phyloP scores from a whole-genome alignment of 1,140 invertebrate genomes.

The Mycetomoellerius zeteki region DNA sequence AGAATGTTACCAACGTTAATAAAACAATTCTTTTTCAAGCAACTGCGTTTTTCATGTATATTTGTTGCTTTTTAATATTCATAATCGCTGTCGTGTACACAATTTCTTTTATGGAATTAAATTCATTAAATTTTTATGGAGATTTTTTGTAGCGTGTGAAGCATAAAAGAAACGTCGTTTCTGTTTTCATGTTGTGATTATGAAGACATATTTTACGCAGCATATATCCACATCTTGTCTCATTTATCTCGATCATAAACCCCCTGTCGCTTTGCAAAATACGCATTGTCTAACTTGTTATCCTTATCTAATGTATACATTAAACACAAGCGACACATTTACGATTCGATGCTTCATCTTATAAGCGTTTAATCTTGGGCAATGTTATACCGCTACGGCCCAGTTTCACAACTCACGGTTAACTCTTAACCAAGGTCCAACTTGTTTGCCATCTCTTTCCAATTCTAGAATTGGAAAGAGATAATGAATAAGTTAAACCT shows the following conservation, averaged over 20 bases:
- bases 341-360: conserved; percentile 3
- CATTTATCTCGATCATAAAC: conserved; percentile 44
- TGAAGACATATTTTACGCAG: not conserved
- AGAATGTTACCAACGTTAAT: not conserved
- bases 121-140: conserved; percentile 28
- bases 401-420: too few relatives aligned
- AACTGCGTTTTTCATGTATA: not conserved
- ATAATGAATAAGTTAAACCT: too few relatives aligned
- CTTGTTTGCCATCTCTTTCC: too few relatives aligned
- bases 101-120: conserved; percentile 1
- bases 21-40: conserved; percentile 1
- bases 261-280: not conserved
- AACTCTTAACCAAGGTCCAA: too few relatives aligned
- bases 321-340: not conserved
- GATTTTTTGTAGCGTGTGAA: not conserved
- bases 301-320: conserved; percentile 36
- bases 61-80: not conserved
- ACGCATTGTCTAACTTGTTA: conserved; percentile 13
- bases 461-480: too few relatives aligned
- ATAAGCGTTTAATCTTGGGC: not conserved
- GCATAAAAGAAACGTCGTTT: not conserved
- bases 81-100: not conserved
- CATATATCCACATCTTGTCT: not conserved
- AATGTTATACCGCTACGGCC: not conserved
- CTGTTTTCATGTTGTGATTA: not conserved